Evolutionary conservation across 2,888 invertebrate genomes (phyloP), one percentile per base, ranked within the genome.

Genomic region (Helobdella robusta): DNA sequence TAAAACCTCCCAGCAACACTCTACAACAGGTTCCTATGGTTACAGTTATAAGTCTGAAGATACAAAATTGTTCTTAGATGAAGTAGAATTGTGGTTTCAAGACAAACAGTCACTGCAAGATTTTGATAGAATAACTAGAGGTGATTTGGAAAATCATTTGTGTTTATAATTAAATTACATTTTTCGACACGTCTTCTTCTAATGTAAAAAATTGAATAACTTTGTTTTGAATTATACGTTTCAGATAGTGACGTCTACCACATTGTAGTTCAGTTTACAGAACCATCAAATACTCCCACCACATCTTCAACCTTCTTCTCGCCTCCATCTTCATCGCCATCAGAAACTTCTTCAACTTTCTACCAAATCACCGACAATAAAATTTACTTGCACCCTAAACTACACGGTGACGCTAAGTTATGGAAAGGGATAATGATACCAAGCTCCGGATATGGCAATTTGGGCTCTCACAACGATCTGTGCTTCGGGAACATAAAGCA

Each of bases 91-190:
- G 30, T 50, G 44, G 71, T 75, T 74, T 65, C 73, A 72, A 1
- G 73, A 74, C 56, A 65, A 76, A 56, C 73, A 74, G 5, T 70
- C 72, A 15, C 70, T 78, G 5, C 59, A 75, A 8, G 68, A 69
- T 30, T 70, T 74, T 30, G 74, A 72, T 35, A 64, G 69, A 60
- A 64, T 70, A 15, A 20, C 60, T 8, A 67, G 70, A 69, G 70
- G 70, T 70, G n/a, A n/a, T 11, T n/a, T n/a, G 15, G 44, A 40
- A 40, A n/a, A 15, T 40, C n/a, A 40, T n/a, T 15, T 40, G 11
- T 40, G 11, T 40, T 40, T 40, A 11, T 15, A 40, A 40, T 15
- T 15, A n/a, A n/a, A n/a, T n/a, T n/a, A n/a, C n/a, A n/a, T n/a
- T n/a, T n/a, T n/a, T n/a, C n/a, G n/a, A n/a, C n/a, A n/a, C n/a